These are phyloP conservation scores for Allacma fusca DNA, from an alignment of 2,888 invertebrate species.

Conservation along the genomic window DNA sequence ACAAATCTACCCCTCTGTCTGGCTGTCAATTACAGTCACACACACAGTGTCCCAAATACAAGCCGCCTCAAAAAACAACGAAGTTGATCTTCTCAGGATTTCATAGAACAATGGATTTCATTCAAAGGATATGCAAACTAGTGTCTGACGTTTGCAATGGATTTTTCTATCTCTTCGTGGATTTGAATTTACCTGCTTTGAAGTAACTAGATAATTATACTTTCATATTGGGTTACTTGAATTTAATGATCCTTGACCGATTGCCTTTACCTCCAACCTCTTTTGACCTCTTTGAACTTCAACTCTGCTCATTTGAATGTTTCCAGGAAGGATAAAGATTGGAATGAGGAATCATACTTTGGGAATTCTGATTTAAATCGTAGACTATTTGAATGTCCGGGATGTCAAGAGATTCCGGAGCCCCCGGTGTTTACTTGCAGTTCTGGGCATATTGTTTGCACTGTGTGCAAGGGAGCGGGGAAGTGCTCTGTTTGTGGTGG, in stretches of 20 bases:
- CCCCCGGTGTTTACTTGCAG: constrained; percentile 22
- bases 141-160: neutral
- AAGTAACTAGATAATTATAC: neutral
- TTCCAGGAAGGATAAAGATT: neutral
- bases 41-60: no score
- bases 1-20: no score
- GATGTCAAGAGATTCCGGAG: constrained; percentile 5
- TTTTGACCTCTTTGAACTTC: no score
- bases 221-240: neutral
- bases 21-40: no score
- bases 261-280: no score
- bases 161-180: neutral
- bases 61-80: no score
- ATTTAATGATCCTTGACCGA: no score
- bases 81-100: no score
- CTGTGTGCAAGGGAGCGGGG: neutral
- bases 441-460: constrained; percentile 28
- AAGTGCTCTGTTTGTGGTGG: neutral
- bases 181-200: neutral
- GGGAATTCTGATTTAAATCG: neutral
- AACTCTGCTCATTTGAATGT: no score
- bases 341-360: neutral
- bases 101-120: no score
- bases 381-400: constrained; percentile 28
- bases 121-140: neutral